Base-by-base conservation (phyloP, 2,113 vertebrate species). In the Marcusenius ussheri region DNA sequence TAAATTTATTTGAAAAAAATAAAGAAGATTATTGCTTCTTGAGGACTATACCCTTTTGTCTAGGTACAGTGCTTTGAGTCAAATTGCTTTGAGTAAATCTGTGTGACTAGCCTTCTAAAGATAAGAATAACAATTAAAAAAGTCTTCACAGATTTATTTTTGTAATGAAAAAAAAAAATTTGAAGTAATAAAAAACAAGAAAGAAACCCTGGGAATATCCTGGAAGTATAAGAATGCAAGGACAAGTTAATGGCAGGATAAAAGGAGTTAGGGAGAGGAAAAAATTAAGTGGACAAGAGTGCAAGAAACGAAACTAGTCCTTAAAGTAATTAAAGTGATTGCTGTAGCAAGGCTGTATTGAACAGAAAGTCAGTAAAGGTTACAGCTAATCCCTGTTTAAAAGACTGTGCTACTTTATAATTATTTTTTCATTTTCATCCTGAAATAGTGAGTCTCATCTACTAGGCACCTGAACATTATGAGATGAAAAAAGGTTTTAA, bases 61-160 rank as follows among this genome's bases (percentile, higher is more conserved):
- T 89, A 92, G 91, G 91, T 92, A 77, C 50, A 39, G 87, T 84
- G 90, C 90, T 90, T 93, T 91, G 93, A 85, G 24, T 13, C 51
- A 45, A 46, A 15, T 80, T 84, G 83, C 93, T 94, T 88, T 66
- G 53, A 31, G 21, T 90, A 66, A 94, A 92, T 92, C 92, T 92
- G 92, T 90, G 91, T 51, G 94, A 94, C 95, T 95, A 95, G 90
- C 91, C 91, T 92, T 94, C 95, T 94, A 92, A 91, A 94, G 95
- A 96, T 96, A 95, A 92, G 91, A 17, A 45, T 90, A 90, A 91
- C 88, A 93, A 93, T 94, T 91, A 92, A 42, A 90, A 58, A 49
- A 58, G 70, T 89, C 10, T 90, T 91, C 89, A 80, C 46, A 85
- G 92, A 93, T 92, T 49, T 95, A 93, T 89, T 39, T 89, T 58